phyloP scores from a whole-genome alignment of 2,888 invertebrate species.

The Eugnorisma glareosa region DNA sequence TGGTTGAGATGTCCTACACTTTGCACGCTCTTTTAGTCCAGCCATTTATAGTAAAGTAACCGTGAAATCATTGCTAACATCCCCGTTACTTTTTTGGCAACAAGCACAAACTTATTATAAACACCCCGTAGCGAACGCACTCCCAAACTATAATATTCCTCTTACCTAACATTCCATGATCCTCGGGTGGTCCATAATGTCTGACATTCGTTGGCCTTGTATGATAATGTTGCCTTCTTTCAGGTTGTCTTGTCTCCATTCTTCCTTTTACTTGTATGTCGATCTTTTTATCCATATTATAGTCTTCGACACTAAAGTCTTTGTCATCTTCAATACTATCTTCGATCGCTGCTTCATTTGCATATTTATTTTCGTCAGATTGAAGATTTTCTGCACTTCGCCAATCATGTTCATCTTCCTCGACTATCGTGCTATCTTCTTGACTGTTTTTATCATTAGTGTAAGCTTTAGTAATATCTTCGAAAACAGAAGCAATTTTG shows the following conservation, averaged over 20 bases:
- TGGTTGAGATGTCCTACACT: too few relatives aligned
- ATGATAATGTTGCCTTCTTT: slow-evolving; percentile 15
- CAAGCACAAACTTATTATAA: background rate
- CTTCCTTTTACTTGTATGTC: slow-evolving; percentile 27
- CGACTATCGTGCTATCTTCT: background rate
- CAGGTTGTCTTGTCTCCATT: slow-evolving; percentile 33
- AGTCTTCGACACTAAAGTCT: slow-evolving; percentile 32
- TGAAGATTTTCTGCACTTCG: slow-evolving; percentile 48
- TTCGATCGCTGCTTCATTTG: slow-evolving; percentile 22
- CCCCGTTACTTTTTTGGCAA: background rate
- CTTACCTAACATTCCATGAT: slow-evolving; percentile 45
- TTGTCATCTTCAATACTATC: slow-evolving; percentile 32
- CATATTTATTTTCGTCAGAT: slow-evolving; percentile 30
- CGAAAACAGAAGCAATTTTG: slow-evolving; percentile 31
- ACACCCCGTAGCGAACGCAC: background rate
- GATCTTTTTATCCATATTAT: slow-evolving; percentile 40
- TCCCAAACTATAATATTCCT: background rate
- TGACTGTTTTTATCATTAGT: slow-evolving; percentile 8
- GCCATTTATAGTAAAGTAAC: background rate
- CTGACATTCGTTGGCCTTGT: slow-evolving; percentile 14
- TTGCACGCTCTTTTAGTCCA: background rate
- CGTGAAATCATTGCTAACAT: background rate
- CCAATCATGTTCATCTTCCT: slow-evolving; percentile 41
- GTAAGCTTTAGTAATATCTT: slow-evolving; percentile 28
- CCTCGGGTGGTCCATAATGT: slow-evolving; percentile 27